Evolutionary conservation across 2,888 invertebrate genomes (phyloP), one percentile per base, ranked within the genome.

Genomic region (Escarpia spicata): DNA sequence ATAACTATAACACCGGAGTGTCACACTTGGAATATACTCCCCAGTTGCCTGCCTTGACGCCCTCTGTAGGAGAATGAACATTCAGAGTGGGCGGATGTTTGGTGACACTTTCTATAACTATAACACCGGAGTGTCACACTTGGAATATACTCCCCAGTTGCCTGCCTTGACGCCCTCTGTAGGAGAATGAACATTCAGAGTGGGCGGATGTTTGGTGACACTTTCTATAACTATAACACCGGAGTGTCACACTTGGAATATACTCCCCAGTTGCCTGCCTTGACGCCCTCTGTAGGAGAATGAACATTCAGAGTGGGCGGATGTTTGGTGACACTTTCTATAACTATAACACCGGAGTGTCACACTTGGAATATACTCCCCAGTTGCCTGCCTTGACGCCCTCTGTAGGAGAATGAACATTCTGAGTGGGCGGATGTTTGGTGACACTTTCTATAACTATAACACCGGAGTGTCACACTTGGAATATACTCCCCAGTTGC

Each of bases 21-120:
- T 99, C 99, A 96, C 99, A 99, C 96, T 98, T 98, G 94, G 99
- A 97, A 96, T 99, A 99, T 96, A 99, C 99, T 19, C 99, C 99
- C 99, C 99, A 99, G 95, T 97, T 98, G 12, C 99, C 99, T 0
- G 98, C 98, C 19, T 43, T 15, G n/a, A 75, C 75, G 26, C 75
- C 75, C n/a, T 75, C 75, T 75, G n/a, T 75, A 75, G 75, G 75
- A n/a, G 19, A 75, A 75, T 19, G 6, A 15, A 75, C 19, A 75
- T 26, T 19, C 26, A 3, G 19, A 75, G 6, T n/a, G 19, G 6
- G 19, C 26, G 3, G 6, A 75, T n/a, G n/a, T 75, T 6, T n/a
- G 6, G 2, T n/a, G 75, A 26, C 19, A 75, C 19, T 26, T 75
- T 19, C 52, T 12, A 12, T 52, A n/a, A n/a, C n/a, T n/a, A n/a